phyloP scores from a whole-genome alignment of 2,888 invertebrate species.

The Leucania comma region DNA sequence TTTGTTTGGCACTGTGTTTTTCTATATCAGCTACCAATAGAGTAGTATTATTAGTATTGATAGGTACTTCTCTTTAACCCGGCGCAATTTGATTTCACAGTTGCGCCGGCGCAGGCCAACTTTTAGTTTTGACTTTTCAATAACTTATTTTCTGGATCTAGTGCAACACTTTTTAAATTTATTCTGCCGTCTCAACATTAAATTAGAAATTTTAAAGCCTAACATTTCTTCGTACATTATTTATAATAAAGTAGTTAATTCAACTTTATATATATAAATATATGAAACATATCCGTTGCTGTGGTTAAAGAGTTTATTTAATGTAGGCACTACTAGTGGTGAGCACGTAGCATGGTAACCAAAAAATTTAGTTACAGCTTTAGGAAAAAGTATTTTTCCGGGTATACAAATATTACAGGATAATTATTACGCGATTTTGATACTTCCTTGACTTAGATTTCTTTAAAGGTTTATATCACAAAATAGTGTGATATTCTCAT shows the following conservation, averaged over 20 bases:
- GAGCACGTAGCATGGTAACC: neutral
- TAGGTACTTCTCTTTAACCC: neutral
- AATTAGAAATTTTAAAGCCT: neutral
- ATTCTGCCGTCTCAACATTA: neutral
- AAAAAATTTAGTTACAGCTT: neutral
- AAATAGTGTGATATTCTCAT: neutral
- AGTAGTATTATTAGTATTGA: neutral
- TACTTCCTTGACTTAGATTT: neutral
- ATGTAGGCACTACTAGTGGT: neutral
- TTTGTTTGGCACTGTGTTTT: neutral
- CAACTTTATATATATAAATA: neutral
- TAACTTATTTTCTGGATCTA: neutral
- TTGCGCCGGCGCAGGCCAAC: constrained; percentile 49
- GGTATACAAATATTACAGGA: neutral
- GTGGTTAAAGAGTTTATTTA: constrained; percentile 7
- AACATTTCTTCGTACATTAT: neutral
- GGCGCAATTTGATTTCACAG: neutral
- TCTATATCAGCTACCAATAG: neutral
- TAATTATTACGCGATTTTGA: neutral
- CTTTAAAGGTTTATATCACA: neutral
- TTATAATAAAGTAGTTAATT: neutral
- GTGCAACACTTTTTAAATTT: neutral
- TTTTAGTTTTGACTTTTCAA: constrained; percentile 3
- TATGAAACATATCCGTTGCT: neutral
- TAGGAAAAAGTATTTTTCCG: neutral